These are phyloP conservation scores for Lasioglossum baleicum DNA, from an alignment of 1,140 invertebrate genomes.

Conservation along the genomic window DNA sequence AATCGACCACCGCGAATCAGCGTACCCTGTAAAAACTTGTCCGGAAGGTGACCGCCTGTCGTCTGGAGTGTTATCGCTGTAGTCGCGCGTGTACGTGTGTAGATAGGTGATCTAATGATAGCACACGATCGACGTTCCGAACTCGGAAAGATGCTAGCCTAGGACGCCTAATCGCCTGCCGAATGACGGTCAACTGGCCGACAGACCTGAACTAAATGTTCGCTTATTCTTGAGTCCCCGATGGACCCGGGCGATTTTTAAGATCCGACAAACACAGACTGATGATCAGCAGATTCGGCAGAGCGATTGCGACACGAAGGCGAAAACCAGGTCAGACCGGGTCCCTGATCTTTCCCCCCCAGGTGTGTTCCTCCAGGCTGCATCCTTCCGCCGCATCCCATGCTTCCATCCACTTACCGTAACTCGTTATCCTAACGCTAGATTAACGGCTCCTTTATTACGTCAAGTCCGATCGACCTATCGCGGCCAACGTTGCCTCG, in stretches of 20 bases:
- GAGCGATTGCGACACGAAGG: slow-evolving; percentile 31
- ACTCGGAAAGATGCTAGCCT: not conserved
- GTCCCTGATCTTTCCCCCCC: not conserved
- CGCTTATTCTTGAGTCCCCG: not conserved
- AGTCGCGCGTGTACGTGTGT: not conserved
- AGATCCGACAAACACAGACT: slow-evolving; percentile 29
- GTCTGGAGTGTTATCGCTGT: too few species aligned
- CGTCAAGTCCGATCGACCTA: not conserved
- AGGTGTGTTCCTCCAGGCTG: too few species aligned
- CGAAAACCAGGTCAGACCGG: slow-evolving; percentile 22
- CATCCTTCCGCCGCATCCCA: slow-evolving; percentile 28
- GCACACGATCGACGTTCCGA: not conserved
- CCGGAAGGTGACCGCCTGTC: not conserved
- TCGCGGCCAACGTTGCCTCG: too few species aligned
- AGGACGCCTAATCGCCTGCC: too few species aligned
- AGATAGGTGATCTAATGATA: not conserved
- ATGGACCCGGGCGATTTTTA: slow-evolving; percentile 24
- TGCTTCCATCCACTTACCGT: slow-evolving; percentile 30
- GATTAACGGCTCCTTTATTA: slow-evolving; percentile 2
- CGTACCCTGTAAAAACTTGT: slow-evolving; percentile 23
- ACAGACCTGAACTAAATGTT: not conserved
- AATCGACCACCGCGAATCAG: not conserved
- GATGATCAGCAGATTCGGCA: slow-evolving; percentile 20
- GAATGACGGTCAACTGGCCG: not conserved
- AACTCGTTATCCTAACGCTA: slow-evolving; percentile 38